These are phyloP conservation scores for Mustelus asterias DNA, from an alignment of 2,113 vertebrate genomes.

Conservation along the genomic window DNA sequence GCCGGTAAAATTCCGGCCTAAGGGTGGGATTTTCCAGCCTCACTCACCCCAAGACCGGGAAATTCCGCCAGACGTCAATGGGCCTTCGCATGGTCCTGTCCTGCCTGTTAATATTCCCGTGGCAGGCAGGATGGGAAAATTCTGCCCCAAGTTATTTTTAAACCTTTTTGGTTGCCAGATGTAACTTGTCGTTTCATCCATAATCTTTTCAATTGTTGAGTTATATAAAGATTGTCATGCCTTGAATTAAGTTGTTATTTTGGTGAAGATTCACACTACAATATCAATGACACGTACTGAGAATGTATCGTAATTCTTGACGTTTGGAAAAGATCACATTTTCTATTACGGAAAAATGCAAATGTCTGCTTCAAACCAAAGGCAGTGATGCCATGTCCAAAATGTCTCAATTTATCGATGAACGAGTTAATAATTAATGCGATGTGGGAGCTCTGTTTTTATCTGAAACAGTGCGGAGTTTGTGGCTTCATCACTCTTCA, in stretches of 20 bases:
- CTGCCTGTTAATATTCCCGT: no score
- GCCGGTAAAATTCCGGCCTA: no score
- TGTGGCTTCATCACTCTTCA: neutral
- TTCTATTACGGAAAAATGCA: neutral
- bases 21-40: no score
- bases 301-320: neutral
- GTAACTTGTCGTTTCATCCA: neutral
- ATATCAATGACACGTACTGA: neutral
- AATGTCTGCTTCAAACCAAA: neutral
- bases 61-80: no score
- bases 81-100: no score
- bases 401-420: neutral
- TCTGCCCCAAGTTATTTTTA: no score
- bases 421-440: neutral
- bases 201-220: neutral
- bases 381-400: neutral
- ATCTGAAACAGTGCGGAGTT: neutral
- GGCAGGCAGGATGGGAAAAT: no score
- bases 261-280: neutral
- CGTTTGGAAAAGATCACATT: neutral
- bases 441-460: neutral
- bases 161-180: neutral
- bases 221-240: neutral
- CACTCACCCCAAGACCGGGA: no score
- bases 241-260: slow-evolving; percentile 2